Evolutionary conservation across 2,113 vertebrate species (phyloP).

Genomic region (Hipposideros armiger): DNA sequence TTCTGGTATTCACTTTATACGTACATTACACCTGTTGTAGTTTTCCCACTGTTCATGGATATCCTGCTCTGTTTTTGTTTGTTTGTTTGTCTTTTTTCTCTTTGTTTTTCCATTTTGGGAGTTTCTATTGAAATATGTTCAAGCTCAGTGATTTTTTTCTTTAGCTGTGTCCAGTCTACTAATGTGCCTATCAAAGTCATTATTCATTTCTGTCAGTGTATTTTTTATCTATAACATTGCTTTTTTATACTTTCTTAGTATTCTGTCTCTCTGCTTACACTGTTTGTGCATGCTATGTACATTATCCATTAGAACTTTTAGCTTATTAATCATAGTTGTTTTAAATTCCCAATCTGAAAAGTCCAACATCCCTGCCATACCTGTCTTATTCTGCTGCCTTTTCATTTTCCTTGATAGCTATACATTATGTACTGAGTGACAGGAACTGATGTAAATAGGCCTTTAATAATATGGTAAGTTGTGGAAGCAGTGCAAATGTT

Average conservation of each 20-base stretch:
- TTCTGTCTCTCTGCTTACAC: neutral
- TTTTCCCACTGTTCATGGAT: neutral
- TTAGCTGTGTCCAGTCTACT: neutral
- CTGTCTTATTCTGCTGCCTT: neutral
- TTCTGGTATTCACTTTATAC: neutral
- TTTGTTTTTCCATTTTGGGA: neutral
- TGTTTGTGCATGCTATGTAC: neutral
- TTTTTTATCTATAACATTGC: neutral
- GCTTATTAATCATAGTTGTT: conserved; percentile 24
- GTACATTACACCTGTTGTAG: neutral
- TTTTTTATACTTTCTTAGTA: neutral
- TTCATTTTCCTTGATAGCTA: neutral
- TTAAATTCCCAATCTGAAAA: neutral
- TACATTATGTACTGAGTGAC: neutral
- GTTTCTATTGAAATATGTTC: neutral
- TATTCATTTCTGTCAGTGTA: neutral
- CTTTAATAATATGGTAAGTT: neutral
- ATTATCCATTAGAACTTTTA: neutral
- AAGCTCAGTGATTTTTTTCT: neutral
- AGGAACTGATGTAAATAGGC: neutral
- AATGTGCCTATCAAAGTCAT: neutral
- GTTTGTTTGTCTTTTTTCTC: neutral
- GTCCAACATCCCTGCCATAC: neutral
- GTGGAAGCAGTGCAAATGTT: neutral
- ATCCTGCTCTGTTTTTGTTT: neutral